phyloP scores from a whole-genome alignment of 1,140 invertebrate species.

The Apolygus lucorum region DNA sequence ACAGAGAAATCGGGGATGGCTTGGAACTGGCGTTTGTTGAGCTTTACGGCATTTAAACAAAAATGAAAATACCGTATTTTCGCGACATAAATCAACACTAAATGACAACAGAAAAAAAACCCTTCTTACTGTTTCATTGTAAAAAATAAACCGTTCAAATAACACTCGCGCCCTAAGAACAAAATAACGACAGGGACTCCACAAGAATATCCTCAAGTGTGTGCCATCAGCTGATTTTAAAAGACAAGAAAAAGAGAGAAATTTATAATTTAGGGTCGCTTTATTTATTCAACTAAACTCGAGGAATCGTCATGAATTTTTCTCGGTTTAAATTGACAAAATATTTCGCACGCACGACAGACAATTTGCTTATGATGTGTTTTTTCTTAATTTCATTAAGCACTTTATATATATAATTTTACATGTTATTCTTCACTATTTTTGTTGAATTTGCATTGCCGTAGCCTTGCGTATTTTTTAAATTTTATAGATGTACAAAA shows the following conservation, averaged over 20 bases:
- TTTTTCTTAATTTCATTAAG: background rate
- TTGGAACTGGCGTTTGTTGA: constrained; percentile 97
- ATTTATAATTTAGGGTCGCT: constrained; percentile 11
- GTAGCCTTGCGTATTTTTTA: constrained; percentile 6
- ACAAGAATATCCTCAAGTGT: background rate
- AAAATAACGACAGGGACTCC: background rate
- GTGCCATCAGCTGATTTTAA: constrained; percentile 27
- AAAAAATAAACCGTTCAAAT: background rate
- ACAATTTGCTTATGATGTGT: constrained; percentile 15
- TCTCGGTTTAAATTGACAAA: background rate
- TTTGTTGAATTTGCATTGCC: constrained; percentile 7
- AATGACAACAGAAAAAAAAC: constrained; percentile 4
- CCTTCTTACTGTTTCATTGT: background rate
- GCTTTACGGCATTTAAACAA: constrained; percentile 72
- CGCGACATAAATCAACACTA: background rate
- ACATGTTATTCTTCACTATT: background rate
- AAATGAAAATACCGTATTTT: background rate
- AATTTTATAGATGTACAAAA: constrained; percentile 14
- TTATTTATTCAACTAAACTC: background rate
- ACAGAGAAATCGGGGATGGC: constrained; percentile 98
- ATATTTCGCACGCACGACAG: constrained; percentile 10
- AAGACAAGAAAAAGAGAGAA: background rate
- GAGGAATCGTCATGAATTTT: background rate
- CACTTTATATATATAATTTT: constrained; percentile 10
- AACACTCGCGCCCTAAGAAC: background rate